Base-by-base conservation (phyloP, 2,888 invertebrate genomes). In the Cordilura impudica region DNA sequence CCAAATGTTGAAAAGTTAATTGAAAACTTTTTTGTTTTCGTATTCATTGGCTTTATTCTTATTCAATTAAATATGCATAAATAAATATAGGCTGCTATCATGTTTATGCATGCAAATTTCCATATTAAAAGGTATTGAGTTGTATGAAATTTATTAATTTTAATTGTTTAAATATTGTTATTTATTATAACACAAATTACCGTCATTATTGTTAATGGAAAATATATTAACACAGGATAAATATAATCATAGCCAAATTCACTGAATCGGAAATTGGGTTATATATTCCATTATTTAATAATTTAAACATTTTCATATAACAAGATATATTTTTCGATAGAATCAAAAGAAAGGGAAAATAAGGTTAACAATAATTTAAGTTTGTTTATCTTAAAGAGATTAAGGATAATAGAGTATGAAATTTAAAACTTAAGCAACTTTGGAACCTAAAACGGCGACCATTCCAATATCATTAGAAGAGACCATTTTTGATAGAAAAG, bases 51-150 rank as follows among this genome's bases (percentile, higher is more conserved):
- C 5, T 69, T 70, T 65, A 70, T 65, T 76, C 70, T 70, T 65
- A 70, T 65, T 76, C 70, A 76, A 70, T 76, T 70, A 76, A 76
- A 70, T 76, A n/a, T n/a, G n/a, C n/a, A 29, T 70, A 69, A 61
- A 69, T 69, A 75, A 75, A 75, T 75, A 47, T 39, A 39, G 61
- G 21, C 35, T 39, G 8, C 39, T 61, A 63, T 63, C 75, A 56
- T 69, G 63, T 61, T 69, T 49, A 56, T 75, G 75, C 75, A 70
- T 12, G 70, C 63, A 56, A 56, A 61, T 67, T 74, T 66, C 45
- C 35, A 39, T 39, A 39, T 39, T 39, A 58, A 58, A 35, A 45
- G 21, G 0, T 31, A 43, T 39, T 21, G 31, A 58, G 51, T 12
- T 19, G 45, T 14, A 49, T 58, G 26, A 26, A n/a, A 35, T n/a